These are phyloP conservation scores for Scomber scombrus DNA, from an alignment of 2,113 vertebrate species.

Conservation along the genomic window DNA sequence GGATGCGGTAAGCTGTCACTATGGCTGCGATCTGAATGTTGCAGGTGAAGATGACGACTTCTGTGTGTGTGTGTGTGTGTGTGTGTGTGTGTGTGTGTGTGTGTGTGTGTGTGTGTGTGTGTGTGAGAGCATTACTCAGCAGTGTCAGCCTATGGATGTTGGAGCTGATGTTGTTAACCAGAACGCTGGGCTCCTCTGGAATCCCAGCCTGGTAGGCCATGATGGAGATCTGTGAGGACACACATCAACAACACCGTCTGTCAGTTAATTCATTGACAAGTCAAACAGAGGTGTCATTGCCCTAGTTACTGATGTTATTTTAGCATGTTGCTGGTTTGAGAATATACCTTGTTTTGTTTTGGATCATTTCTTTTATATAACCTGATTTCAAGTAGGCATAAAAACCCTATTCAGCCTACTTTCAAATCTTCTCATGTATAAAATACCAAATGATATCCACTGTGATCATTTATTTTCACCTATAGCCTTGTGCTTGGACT, in stretches of 20 bases:
- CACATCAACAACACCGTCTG: conserved; percentile 19
- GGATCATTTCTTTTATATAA: neutral
- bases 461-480: too few relatives aligned
- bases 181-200: conserved; percentile 73
- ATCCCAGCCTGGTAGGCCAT: conserved; percentile 83
- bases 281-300: conserved; percentile 12
- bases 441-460: too few relatives aligned
- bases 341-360: neutral
- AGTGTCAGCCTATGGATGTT: conserved; percentile 85
- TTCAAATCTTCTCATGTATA: too few relatives aligned
- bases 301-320: neutral
- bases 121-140: conserved; percentile 77
- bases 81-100: neutral
- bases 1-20: neutral
- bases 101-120: conserved; percentile 13
- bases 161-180: conserved; percentile 81
- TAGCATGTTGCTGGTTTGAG: conserved; percentile 13
- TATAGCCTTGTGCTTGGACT: too few relatives aligned
- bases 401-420: too few relatives aligned
- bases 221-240: conserved; percentile 64
- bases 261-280: neutral
- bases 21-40: neutral
- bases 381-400: too few relatives aligned
- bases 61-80: neutral
- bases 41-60: neutral